Conservation (phyloP, 2,797 vertebrate genomes). For the Clangula hyemalis region DNA sequence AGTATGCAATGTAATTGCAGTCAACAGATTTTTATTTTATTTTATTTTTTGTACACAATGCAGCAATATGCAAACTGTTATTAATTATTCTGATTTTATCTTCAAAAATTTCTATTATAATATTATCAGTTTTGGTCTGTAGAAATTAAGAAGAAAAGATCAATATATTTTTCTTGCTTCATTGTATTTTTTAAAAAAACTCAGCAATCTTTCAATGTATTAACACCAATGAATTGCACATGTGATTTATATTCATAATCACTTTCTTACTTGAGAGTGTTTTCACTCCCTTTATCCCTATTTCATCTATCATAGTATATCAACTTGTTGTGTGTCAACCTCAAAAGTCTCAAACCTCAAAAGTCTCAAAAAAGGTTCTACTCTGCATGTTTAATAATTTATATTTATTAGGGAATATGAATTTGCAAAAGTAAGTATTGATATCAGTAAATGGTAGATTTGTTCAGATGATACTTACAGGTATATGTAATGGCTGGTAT, state of each 20-base stretch:
- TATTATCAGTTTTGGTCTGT: not conserved
- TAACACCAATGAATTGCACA: not conserved
- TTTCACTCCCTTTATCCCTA: not conserved
- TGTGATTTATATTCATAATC: not conserved
- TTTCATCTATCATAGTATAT: not conserved
- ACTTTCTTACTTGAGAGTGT: not conserved
- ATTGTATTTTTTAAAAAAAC: not conserved
- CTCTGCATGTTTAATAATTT: not conserved
- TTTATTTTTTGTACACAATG: not conserved
- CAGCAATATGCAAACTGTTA: not conserved
- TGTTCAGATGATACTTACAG: not conserved
- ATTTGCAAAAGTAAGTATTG: not conserved
- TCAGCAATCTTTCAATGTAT: not conserved
- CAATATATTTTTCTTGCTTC: not conserved
- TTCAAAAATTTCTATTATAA: conserved; percentile 25
- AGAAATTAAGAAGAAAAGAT: not conserved
- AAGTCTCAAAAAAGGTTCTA: not conserved
- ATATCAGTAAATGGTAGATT: not conserved
- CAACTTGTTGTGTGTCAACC: not conserved
- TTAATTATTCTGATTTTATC: not conserved
- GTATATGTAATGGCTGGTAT: not conserved
- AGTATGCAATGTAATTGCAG: not conserved
- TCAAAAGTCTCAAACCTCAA: not conserved
- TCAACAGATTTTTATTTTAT: not conserved
- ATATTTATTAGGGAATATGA: not conserved